Base-by-base conservation (phyloP, 2,113 vertebrate genomes). In the Todiramphus chloris region DNA sequence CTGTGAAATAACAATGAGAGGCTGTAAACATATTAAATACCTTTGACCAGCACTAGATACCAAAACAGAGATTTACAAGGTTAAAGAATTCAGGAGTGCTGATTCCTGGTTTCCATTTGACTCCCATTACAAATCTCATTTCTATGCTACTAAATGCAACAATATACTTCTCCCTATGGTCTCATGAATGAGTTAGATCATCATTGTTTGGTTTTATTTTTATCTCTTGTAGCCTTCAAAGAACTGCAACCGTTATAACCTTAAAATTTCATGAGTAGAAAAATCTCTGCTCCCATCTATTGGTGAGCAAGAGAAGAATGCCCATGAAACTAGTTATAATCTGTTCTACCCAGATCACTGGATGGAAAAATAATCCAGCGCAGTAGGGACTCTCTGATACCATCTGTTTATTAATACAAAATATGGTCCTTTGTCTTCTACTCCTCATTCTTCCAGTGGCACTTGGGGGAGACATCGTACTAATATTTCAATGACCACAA, bases 201-300 rank as follows among this genome's bases (percentile, higher is more conserved):
- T 63, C 72, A 59, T 70, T 69, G 37, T 66, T 90, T 53, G 48
- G 27, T 51, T 92, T 94, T 43, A 21, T 15, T 31, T 17, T 28
- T 35, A 62, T 13, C 50, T 44, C 17, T 90, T 67, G 25, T 27
- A 88, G 59, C 63, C 33, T 77, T 79, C 48, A 67, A 80, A 91
- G 78, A 83, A 21, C 31, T 74, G 62, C 50, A 77, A 93, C n/a
- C 0, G 0, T 53, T 58, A 46, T 31, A 85, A 67, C 23, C 63
- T 35, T 51, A 83, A 88, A 50, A 63, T 73, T 37, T 69, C 33
- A 13, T 8, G 14, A 83, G 39, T 15, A 64, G 39, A 82, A 81
- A 94, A 93, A 92, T 51, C 89, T 94, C 83, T 92, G 77, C 73
- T 96, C 89, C 87, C 91, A 78, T 82, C 93, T 95, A 68, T 94